These are phyloP conservation scores for Argyrosomus regius DNA, from an alignment of 2,797 vertebrate genomes.

Conservation along the genomic window DNA sequence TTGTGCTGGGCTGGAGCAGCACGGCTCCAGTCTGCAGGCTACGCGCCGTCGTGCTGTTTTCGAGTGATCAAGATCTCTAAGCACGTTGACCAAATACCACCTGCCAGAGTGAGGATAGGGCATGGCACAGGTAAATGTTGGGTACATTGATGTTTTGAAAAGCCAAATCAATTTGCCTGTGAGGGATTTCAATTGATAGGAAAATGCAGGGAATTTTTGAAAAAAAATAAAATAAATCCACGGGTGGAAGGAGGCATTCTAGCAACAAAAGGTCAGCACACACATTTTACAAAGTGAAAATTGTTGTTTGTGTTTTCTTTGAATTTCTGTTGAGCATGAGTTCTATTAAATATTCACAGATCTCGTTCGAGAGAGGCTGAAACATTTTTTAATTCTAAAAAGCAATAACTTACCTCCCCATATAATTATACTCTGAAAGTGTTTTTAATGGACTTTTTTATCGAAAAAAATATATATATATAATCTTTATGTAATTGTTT, in stretches of 20 bases:
- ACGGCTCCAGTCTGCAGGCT: conserved; percentile 74
- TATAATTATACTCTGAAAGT: conserved; percentile 5
- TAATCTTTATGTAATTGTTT: conserved; percentile 9
- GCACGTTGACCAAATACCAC: conserved; percentile 72
- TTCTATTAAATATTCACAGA: neutral
- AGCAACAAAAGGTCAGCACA: conserved; percentile 34
- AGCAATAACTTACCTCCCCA: no score
- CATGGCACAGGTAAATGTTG: conserved; percentile 63
- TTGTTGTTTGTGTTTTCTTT: neutral
- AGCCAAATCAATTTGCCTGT: conserved; percentile 66
- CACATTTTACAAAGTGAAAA: conserved; percentile 36
- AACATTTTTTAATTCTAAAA: neutral
- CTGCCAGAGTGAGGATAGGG: conserved; percentile 58
- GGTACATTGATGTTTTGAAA: conserved; percentile 67
- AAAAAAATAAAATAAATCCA: conserved; percentile 47
- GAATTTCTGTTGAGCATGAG: conserved; percentile 15
- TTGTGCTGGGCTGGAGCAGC: conserved; percentile 78
- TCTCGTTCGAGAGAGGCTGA: neutral
- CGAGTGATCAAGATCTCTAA: conserved; percentile 60
- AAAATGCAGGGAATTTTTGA: conserved; percentile 62
- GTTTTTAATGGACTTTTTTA: neutral
- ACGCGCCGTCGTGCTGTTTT: conserved; percentile 53
- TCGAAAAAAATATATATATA: neutral
- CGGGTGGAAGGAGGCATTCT: conserved; percentile 31
- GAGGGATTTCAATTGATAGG: conserved; percentile 54